Percentiles rank a stretch among this genome's conserved stretches.
phyloP scores from a whole-genome alignment of 37 sponge, comb jelly and placozoan species.

The Theonella swinhoei region DNA sequence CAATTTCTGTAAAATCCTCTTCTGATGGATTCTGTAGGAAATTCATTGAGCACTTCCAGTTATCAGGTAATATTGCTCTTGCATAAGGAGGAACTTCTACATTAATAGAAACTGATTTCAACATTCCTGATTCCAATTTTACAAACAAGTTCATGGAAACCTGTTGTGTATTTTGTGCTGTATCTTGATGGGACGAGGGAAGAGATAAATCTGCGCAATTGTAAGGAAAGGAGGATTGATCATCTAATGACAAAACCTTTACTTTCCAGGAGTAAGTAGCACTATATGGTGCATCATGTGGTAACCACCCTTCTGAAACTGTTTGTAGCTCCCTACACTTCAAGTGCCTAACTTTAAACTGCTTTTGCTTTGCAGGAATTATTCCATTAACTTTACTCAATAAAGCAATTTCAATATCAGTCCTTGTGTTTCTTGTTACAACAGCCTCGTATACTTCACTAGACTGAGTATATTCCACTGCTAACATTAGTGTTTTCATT shows the following conservation, averaged over 20 bases:
- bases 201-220: not conserved
- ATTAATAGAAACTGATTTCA: not conserved
- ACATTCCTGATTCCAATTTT: not conserved
- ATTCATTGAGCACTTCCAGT: slow-evolving; percentile 19
- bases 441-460: slow-evolving; percentile 6
- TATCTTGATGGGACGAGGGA: not conserved
- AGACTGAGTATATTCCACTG: not conserved
- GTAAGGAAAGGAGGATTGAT: not conserved
- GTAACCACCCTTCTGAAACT: not conserved
- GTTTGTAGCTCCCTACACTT: not conserved
- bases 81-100: not conserved
- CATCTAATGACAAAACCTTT: not conserved
- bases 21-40: slow-evolving; percentile 32
- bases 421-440: not conserved
- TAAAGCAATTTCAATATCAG: slow-evolving; percentile 12
- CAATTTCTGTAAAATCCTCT: slow-evolving; percentile 10
- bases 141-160: not conserved
- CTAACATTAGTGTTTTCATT: not conserved
- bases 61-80: not conserved
- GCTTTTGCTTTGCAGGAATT: not conserved
- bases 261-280: not conserved
- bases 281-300: not conserved
- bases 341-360: not conserved
- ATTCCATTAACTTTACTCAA: not conserved
- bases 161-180: not conserved